Base-by-base conservation (phyloP, 2,888 invertebrate genomes). In the Antheraea yamamai region DNA sequence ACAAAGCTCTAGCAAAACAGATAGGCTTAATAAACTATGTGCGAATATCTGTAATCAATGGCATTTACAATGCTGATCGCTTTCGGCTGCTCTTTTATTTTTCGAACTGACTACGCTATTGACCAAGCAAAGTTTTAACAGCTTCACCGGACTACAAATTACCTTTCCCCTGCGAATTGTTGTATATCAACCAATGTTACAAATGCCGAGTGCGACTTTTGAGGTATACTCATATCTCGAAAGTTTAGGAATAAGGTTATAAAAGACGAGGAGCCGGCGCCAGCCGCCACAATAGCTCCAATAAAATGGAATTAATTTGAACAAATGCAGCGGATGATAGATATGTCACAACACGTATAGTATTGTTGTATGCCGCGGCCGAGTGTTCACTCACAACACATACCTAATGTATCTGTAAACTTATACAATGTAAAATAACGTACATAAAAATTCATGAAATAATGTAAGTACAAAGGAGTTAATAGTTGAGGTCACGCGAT, bases 291-390 rank as follows among this genome's bases (percentile, higher is more conserved):
- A 66, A 30, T 26, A 66, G 64, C 64, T 66, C 64, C 64, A 66
- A 66, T 66, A 66, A 66, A 66, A 30, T 16, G 64, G 30, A 66
- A 66, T 66, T 66, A 66, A 66, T 66, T 66, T 66, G 64, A 16
- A 16, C 26, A 66, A 26, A 66, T 66, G 64, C 64, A 66, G 4
- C 4, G 64, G 64, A 66, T 66, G 64, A 30, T 26, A 61, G 61
- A 61, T 26, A 66, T 66, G 16, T 8, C 30, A 30, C 18, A 66
- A 26, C 30, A 14, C 64, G 23, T 64, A n/a, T 18, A 8, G 58
- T 58, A 10, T n/a, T 58, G 58, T 20, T 55, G 18, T 55, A 20
- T 18, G 52, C 3, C 52, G 52, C 18, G 55, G 20, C 6, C 20
- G 55, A 55, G 61, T 39, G 39, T 39, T 39, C 12, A 47, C 14